Percentiles rank a stretch among this genome's conserved stretches.
Conservation (phyloP, 2,113 vertebrate genomes). For the Syrmaticus mikado region DNA sequence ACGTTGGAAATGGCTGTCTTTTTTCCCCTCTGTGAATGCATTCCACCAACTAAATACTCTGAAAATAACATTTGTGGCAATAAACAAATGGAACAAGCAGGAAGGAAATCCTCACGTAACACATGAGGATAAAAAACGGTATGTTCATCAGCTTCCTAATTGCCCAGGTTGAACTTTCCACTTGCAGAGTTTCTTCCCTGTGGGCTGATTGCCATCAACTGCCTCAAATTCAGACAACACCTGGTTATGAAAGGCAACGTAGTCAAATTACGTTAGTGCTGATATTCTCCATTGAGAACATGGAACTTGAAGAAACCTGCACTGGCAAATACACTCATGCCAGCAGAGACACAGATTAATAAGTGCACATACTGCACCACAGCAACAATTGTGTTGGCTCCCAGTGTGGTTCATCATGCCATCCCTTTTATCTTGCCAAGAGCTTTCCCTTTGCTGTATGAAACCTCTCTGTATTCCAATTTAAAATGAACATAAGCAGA, state of each 20-base stretch:
- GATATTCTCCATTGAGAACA: neutral
- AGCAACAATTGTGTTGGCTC: neutral
- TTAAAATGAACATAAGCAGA: neutral
- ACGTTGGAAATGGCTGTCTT: neutral
- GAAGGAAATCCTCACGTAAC: neutral
- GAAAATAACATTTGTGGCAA: neutral
- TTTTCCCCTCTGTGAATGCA: neutral
- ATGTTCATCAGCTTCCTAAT: neutral
- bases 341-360: neutral
- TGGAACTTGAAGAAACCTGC: neutral
- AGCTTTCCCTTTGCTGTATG: neutral
- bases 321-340: neutral
- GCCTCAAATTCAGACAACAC: neutral
- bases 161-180: neutral
- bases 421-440: neutral
- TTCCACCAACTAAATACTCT: neutral
- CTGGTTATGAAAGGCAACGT: neutral
- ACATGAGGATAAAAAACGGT: neutral
- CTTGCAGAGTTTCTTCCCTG: neutral
- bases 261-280: neutral
- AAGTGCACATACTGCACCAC: neutral
- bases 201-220: neutral
- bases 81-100: neutral
- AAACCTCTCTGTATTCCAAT: neutral
- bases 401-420: neutral